Conservation (phyloP, 2,113 vertebrate species). For the Ovis canadensis region DNA sequence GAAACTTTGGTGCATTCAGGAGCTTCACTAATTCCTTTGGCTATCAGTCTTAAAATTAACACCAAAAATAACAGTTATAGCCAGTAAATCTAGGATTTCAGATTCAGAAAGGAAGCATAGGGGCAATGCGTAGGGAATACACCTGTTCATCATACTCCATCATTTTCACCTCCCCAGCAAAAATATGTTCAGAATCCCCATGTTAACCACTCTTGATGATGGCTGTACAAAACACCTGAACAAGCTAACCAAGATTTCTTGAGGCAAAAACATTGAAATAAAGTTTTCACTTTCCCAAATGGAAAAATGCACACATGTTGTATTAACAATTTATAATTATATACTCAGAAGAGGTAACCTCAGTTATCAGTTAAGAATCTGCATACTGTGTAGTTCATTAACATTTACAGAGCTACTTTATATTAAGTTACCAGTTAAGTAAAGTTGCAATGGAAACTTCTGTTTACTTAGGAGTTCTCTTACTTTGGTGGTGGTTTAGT, state of each 20-base stretch:
- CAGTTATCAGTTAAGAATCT: not conserved
- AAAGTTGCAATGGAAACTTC: not conserved
- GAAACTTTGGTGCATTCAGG: not conserved
- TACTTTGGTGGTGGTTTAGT: not conserved
- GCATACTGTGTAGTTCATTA: not conserved
- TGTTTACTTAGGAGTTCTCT: not conserved
- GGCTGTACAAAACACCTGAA: not conserved
- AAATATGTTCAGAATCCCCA: not conserved
- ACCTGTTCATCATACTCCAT: not conserved
- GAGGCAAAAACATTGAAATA: not conserved
- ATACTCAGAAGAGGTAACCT: not conserved
- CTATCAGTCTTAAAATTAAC: not conserved
- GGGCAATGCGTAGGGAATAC: not conserved
- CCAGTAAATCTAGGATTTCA: not conserved
- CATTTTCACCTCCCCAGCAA: not conserved
- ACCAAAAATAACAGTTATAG: not conserved
- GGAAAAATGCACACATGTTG: not conserved
- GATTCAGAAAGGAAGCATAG: not conserved
- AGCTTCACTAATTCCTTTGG: not conserved
- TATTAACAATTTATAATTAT: not conserved
- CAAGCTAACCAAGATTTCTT: not conserved
- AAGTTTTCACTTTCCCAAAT: slow-evolving; percentile 5
- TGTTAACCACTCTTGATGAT: not conserved
- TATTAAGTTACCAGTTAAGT: not conserved
- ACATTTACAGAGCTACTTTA: not conserved